A percentile compares a stretch with the other conserved stretches of the same genome.
Conservation (phyloP, 1,140 invertebrate species). For the Lucilia cuprina region DNA sequence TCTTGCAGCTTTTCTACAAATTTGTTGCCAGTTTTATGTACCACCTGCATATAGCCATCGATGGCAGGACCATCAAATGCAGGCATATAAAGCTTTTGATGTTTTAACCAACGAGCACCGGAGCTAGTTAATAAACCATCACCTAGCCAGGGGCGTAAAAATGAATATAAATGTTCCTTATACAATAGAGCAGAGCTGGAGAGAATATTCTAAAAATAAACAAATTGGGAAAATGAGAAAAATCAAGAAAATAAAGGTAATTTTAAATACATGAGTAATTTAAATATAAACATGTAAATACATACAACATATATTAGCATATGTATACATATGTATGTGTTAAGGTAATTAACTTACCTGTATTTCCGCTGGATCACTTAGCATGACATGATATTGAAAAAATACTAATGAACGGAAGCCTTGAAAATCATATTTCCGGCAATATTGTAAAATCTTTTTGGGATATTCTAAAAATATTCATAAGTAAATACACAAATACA, state of each 20-base stretch:
- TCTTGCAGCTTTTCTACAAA: constrained; percentile 44
- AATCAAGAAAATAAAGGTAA: background rate
- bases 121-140: constrained; percentile 57
- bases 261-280: background rate
- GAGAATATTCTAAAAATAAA: constrained; percentile 41
- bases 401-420: constrained; percentile 56
- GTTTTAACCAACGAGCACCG: constrained; percentile 59
- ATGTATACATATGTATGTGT: background rate
- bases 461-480: constrained; percentile 50
- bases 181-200: constrained; percentile 55
- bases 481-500: background rate
- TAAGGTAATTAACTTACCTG: constrained; percentile 45
- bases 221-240: background rate
- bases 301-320: background rate
- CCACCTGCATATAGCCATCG: constrained; percentile 55
- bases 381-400: constrained; percentile 57
- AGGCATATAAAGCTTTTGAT: constrained; percentile 58
- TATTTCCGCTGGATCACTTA: constrained; percentile 59
- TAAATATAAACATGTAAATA: background rate
- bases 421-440: constrained; percentile 59
- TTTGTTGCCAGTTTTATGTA: constrained; percentile 45
- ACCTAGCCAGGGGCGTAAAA: constrained; percentile 56
- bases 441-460: constrained; percentile 58
- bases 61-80: constrained; percentile 59
- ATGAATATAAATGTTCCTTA: constrained; percentile 59